Base-by-base conservation (phyloP, 53 echinoderm and acorn worm genomes). In the Glandiceps talaboti region DNA sequence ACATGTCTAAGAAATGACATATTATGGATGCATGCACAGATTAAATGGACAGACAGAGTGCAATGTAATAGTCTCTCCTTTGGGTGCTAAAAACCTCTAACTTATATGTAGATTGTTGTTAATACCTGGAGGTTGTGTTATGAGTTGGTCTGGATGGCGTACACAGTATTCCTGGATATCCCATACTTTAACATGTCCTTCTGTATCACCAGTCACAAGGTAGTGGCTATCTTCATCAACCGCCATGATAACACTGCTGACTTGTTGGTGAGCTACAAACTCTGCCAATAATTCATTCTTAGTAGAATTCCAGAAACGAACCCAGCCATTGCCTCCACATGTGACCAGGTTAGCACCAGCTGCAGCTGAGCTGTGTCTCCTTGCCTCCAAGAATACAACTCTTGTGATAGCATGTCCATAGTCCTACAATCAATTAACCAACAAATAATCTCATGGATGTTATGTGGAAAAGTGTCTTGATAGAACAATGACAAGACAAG, bases 241-340 rank as follows among this genome's bases (percentile, higher is more conserved):
- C 1, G 91, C 95, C 95, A 94, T 92, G 29, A 94, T 88, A n/a
- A 94, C 77, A 33, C 82, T 84, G 28, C 90, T 83, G 32, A 94
- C 94, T 94, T 90, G 86, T 29, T 82, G 82, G 73, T 94, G 94
- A n/a, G 94, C 94, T 45, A 89, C 78, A 82, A 92, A 94, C 79
- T 94, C 94, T 0, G 90, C 94, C 77, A 88, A 64, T 27, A 94
- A 85, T 6, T 86, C 31, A 77, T 85, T 92, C 33, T 86, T 88
- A 32, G 74, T 84, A 33, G 88, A 81, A 77, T 94, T 94, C 94
- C 94, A 94, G 87, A 94, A 92, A 79, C 94, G 81, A 27, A 94
- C 90, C 94, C 94, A 94, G 14, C 94, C 94, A 31, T 92, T 94
- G 75, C 94, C 91, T 78, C 94, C 94, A 73, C 94, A 94, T 30